phyloP scores from a whole-genome alignment of 2,888 invertebrate species.

The Drosophila monieri region DNA sequence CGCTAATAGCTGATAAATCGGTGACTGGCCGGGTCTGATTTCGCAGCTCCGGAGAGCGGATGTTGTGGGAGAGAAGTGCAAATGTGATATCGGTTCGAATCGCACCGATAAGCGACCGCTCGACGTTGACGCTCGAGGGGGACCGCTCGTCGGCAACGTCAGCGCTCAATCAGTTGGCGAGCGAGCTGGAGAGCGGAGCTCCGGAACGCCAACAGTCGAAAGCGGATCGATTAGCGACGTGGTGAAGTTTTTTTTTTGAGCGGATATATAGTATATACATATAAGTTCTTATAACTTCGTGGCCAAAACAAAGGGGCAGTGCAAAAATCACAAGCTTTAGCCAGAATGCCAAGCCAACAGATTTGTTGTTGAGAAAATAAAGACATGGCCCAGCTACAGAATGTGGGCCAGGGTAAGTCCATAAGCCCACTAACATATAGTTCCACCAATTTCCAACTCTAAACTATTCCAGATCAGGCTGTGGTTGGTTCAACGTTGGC shows the following conservation, averaged over 20 bases:
- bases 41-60: slow-evolving; percentile 22
- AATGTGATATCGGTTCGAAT: slow-evolving; percentile 38
- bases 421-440: neutral
- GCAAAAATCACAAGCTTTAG: slow-evolving; percentile 32
- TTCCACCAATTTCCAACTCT: neutral
- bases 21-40: slow-evolving; percentile 45
- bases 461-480: slow-evolving; percentile 36
- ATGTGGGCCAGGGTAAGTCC: slow-evolving; percentile 67
- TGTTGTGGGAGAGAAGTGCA: slow-evolving; percentile 41
- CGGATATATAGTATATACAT: slow-evolving; percentile 2
- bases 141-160: slow-evolving; percentile 48
- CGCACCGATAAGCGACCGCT: slow-evolving; percentile 62
- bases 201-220: slow-evolving; percentile 35
- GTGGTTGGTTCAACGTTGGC: slow-evolving; percentile 48
- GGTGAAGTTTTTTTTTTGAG: slow-evolving; percentile 51
- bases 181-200: slow-evolving; percentile 57
- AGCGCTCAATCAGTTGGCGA: slow-evolving; percentile 70
- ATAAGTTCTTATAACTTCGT: slow-evolving; percentile 12
- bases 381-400: slow-evolving; percentile 63
- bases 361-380: slow-evolving; percentile 39
- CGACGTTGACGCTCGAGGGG: slow-evolving; percentile 7
- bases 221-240: slow-evolving; percentile 70
- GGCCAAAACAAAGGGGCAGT: slow-evolving; percentile 33
- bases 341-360: slow-evolving; percentile 54
- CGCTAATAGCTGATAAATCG: slow-evolving; percentile 60